Evolutionary conservation across 2,113 vertebrate species (phyloP), one percentile per base, ranked within the genome.

Genomic region (Ammodytes marinus): DNA sequence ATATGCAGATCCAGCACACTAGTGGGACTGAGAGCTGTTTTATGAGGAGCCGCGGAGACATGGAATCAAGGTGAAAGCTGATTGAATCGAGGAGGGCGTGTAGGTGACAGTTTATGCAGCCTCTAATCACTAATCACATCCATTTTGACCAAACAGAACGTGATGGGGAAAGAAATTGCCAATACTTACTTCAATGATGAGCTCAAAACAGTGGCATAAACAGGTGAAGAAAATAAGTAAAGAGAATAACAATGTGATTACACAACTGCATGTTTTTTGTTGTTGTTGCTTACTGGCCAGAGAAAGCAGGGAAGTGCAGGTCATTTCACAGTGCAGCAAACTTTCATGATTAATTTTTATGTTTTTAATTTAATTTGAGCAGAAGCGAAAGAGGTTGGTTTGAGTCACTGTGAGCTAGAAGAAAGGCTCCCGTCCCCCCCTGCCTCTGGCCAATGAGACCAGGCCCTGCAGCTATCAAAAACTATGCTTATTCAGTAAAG

Each of bases 21-120:
- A 27, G 71, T 64, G 91, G 74, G 79, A 80, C 57, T 59, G n/a
- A 68, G 49, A 11, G 61, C 61, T 73, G 68, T 79, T 77, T 79
- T 57, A 27, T 27, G 53, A 84, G 82, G 69, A 74, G 69, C 73
- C 63, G 35, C 15, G 70, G 74, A 84, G 80, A 87, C 68, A 78
- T 53, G 69, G 72, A 35, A 64, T 57, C 80, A 90, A 92, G 89
- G 90, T 91, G 86, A 91, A 89, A 82, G 64, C 79, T 85, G 86
- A 91, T 78, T 84, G 66, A 82, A 83, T 91, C 71, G 79, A 80
- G 65, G 61, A 83, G 75, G 80, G 76, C 17, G 13, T 27, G 27
- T 77, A 27, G 45, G 47, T 79, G 80, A 85, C 83, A 83, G 55
- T 71, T 82, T 40, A 86, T 77, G 64, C 79, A 71, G 55, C n/a